A percentile compares a stretch with the other conserved stretches of the same genome.
These are phyloP conservation scores for Troides aeacus DNA, from an alignment of 2,888 invertebrate genomes.

Conservation along the genomic window DNA sequence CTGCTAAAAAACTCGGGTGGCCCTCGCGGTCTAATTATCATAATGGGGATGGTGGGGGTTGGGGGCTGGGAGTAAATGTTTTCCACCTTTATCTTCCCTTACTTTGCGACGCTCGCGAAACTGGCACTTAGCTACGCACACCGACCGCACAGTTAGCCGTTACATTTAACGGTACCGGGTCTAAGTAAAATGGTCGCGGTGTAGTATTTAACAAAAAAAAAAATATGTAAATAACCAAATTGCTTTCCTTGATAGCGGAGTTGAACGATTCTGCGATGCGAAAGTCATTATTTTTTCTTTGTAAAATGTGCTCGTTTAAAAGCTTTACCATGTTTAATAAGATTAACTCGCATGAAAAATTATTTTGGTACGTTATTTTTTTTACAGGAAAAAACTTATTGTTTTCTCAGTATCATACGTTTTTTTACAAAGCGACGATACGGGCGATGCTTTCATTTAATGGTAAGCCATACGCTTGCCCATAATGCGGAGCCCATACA, in stretches of 20 bases:
- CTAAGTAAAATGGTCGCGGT: slow-evolving; percentile 10
- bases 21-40: slow-evolving; percentile 51
- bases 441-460: too few relatives aligned
- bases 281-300: slow-evolving; percentile 27
- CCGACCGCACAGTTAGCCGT: slow-evolving; percentile 33
- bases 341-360: not conserved
- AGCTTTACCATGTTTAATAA: slow-evolving; percentile 18
- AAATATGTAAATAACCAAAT: slow-evolving; percentile 19
- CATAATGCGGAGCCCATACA: too few relatives aligned
- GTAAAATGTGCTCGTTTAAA: slow-evolving; percentile 12
- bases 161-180: slow-evolving; percentile 33
- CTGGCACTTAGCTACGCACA: slow-evolving; percentile 34
- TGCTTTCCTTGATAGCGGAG: slow-evolving; percentile 23
- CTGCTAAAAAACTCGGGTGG: slow-evolving; percentile 32
- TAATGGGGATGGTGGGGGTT: slow-evolving; percentile 41
- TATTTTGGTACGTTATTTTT: not conserved
- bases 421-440: too few relatives aligned
- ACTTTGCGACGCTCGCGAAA: slow-evolving; percentile 48
- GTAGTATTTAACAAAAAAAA: slow-evolving; percentile 12
- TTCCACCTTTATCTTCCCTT: slow-evolving; percentile 51
- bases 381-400: not conserved
- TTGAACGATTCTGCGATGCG: slow-evolving; percentile 20
- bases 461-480: too few relatives aligned
- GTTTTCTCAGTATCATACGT: too few relatives aligned
- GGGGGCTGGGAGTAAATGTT: slow-evolving; percentile 46